Evolutionary conservation across 2,113 vertebrate species (phyloP).

Genomic region (Dunckerocampus dactyliophorus): DNA sequence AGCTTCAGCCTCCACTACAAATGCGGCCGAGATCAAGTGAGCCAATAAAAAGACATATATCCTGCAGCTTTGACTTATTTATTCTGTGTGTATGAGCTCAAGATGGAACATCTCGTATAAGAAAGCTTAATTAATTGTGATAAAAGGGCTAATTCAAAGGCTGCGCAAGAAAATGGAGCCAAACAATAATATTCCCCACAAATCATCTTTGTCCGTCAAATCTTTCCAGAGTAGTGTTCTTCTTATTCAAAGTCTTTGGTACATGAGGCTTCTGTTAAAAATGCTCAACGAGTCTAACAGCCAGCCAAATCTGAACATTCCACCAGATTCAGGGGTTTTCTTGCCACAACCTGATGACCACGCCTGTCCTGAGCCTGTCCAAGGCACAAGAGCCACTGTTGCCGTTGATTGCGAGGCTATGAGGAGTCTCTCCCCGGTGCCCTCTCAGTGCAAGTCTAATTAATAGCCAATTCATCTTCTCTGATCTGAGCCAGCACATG

Average conservation of each 20-base stretch:
- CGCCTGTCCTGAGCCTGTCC: constrained; percentile 62
- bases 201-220: constrained; percentile 74
- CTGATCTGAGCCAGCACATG: constrained; percentile 80
- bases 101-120: constrained; percentile 78
- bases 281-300: constrained; percentile 12
- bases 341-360: constrained; percentile 59
- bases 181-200: constrained; percentile 73
- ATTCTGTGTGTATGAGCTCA: constrained; percentile 75
- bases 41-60: constrained; percentile 82
- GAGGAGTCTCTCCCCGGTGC: constrained; percentile 81
- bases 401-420: constrained; percentile 79
- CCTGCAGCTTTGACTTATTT: constrained; percentile 75
- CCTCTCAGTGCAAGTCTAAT: constrained; percentile 81
- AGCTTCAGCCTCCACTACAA: constrained; percentile 56
- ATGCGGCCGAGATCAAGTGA: constrained; percentile 75
- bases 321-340: constrained; percentile 39
- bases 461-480: constrained; percentile 84
- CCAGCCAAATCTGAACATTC: constrained; percentile 22
- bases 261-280: constrained; percentile 70
- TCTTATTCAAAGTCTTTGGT: constrained; percentile 66
- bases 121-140: constrained; percentile 80
- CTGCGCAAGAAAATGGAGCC: constrained; percentile 68
- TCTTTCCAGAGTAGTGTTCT: constrained; percentile 75
- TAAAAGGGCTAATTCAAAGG: constrained; percentile 78
- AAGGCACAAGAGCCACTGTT: constrained; percentile 68